Conservation (phyloP, 2,888 invertebrate genomes). For the Euspilapteryx auroguttella region DNA sequence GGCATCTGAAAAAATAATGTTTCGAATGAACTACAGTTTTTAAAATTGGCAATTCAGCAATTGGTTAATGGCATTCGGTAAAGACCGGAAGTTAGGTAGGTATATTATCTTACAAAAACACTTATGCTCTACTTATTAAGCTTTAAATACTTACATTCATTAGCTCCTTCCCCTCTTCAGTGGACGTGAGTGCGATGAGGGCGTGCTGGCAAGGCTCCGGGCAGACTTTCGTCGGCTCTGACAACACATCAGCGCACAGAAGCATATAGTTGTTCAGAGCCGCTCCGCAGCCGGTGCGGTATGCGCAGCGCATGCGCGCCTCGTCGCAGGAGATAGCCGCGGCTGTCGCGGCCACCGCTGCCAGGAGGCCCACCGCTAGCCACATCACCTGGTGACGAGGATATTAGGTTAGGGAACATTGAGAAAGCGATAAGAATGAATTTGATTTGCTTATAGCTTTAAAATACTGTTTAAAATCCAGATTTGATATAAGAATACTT, state of each 20-base stretch:
- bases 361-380: constrained; percentile 27
- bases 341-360: constrained; percentile 25
- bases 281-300: constrained; percentile 74
- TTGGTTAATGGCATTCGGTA: too few relatives aligned
- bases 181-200: constrained; percentile 76
- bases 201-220: constrained; percentile 76
- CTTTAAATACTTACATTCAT: constrained; percentile 79
- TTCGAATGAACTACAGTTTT: too few relatives aligned
- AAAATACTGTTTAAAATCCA: too few relatives aligned
- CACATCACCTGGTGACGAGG: constrained; percentile 31
- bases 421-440: too few relatives aligned
- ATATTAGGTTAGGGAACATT: too few relatives aligned
- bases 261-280: constrained; percentile 77
- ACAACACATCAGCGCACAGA: constrained; percentile 70
- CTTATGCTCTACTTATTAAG: too few relatives aligned
- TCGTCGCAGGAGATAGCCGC: constrained; percentile 59
- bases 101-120: too few relatives aligned
- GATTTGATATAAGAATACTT: too few relatives aligned
- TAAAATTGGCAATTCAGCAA: too few relatives aligned
- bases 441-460: too few relatives aligned
- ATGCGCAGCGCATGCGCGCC: constrained; percentile 73
- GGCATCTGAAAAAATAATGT: too few relatives aligned
- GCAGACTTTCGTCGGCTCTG: constrained; percentile 62
- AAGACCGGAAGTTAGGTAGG: too few relatives aligned
- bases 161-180: constrained; percentile 76